Evolutionary conservation across 2,888 invertebrate species (phyloP).

Genomic region (Phorcus lineatus): DNA sequence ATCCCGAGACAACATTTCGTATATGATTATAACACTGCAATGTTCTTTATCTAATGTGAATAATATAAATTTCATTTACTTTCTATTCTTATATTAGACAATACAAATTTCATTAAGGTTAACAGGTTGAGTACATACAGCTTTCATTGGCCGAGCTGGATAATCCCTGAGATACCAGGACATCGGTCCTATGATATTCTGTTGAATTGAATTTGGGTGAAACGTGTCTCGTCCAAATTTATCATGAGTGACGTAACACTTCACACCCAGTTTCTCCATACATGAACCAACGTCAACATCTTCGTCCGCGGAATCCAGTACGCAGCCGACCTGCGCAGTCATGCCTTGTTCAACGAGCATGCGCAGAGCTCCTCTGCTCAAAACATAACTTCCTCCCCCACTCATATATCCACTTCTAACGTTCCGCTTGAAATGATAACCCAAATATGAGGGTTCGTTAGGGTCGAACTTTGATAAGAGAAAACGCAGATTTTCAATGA

Average conservation of each 20-base stretch:
- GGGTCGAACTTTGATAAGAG: slow-evolving; percentile 87
- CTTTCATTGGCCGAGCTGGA: slow-evolving; percentile 38
- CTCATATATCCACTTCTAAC: slow-evolving; percentile 76
- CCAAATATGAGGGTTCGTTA: slow-evolving; percentile 87
- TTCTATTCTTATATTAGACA: too few species aligned
- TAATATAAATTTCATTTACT: too few species aligned
- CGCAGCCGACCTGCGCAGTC: slow-evolving; percentile 81
- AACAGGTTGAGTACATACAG: too few species aligned
- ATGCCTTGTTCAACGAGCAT: slow-evolving; percentile 85
- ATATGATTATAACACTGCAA: too few species aligned
- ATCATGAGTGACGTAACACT: slow-evolving; percentile 91
- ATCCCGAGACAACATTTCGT: too few species aligned
- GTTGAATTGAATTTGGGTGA: slow-evolving; percentile 87
- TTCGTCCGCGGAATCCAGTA: slow-evolving; percentile 83
- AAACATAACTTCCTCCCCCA: slow-evolving; percentile 82
- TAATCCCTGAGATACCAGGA: slow-evolving; percentile 47
- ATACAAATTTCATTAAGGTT: too few species aligned
- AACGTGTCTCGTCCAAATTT: slow-evolving; percentile 88
- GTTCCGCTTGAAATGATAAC: slow-evolving; percentile 63
- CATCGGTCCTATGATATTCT: slow-evolving; percentile 46
- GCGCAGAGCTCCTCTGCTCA: slow-evolving; percentile 86
- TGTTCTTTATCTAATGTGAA: too few species aligned
- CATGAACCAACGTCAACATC: slow-evolving; percentile 95
- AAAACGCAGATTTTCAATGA: slow-evolving; percentile 94
- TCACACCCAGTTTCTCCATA: slow-evolving; percentile 88